Evolutionary conservation across 2,888 invertebrate species (phyloP).

Genomic region (Matsumyia berberina): DNA sequence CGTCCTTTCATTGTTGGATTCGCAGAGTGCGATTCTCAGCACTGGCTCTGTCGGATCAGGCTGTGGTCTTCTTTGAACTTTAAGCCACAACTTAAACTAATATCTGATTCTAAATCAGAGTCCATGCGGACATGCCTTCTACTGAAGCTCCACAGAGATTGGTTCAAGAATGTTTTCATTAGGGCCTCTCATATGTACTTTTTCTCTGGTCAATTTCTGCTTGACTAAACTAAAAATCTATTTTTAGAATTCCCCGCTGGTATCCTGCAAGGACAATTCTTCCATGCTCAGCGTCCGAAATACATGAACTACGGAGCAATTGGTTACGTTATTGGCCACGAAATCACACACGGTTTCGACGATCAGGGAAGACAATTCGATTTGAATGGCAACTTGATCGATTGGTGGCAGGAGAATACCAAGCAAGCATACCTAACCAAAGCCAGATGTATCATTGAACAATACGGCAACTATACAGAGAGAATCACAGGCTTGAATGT

Average conservation of each 20-base stretch:
- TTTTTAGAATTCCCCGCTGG: slow-evolving; percentile 96
- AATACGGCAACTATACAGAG: slow-evolving; percentile 96
- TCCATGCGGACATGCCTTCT: no score
- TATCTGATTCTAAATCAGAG: no score
- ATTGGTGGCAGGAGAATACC: slow-evolving; percentile 96
- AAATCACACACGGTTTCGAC: slow-evolving; percentile 96
- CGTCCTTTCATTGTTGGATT: no score
- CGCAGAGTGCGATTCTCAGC: no score
- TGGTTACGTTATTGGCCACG: slow-evolving; percentile 96
- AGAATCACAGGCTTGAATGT: slow-evolving; percentile 88
- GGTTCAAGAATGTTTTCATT: no score
- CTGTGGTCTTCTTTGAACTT: no score
- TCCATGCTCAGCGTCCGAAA: slow-evolving; percentile 93
- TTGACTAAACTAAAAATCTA: background rate
- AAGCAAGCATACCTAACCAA: slow-evolving; percentile 92
- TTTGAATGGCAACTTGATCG: slow-evolving; percentile 94
- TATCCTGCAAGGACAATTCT: slow-evolving; percentile 96
- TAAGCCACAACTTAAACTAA: no score
- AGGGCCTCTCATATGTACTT: no score
- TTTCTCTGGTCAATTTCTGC: no score
- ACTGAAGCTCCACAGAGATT: no score
- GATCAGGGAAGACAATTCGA: slow-evolving; percentile 96
- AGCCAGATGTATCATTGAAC: slow-evolving; percentile 95
- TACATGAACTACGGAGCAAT: slow-evolving; percentile 97
- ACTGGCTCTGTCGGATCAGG: no score